These are phyloP conservation scores for Myotis lucifugus DNA, from an alignment of 2,113 vertebrate genomes.

Conservation along the genomic window DNA sequence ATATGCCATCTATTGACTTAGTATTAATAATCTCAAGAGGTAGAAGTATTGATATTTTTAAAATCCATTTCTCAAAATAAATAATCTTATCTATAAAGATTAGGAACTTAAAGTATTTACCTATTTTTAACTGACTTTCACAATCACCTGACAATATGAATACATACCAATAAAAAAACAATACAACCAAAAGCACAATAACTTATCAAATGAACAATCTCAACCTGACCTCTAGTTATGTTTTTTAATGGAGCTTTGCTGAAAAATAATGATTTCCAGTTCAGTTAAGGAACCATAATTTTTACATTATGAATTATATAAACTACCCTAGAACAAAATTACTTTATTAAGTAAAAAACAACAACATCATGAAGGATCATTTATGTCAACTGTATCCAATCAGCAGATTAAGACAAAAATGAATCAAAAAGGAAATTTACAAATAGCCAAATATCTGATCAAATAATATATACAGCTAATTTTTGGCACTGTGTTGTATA, in stretches of 20 bases:
- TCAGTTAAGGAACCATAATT: conserved; percentile 2
- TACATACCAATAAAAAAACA: conserved; percentile 49
- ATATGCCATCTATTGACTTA: neutral
- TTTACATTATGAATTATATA: conserved; percentile 48
- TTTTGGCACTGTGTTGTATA: neutral
- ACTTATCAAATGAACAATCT: conserved; percentile 45
- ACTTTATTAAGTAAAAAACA: conserved; percentile 40
- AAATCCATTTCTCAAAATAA: conserved; percentile 20
- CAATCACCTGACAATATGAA: neutral
- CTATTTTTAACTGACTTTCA: conserved; percentile 49
- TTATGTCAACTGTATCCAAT: conserved; percentile 46
- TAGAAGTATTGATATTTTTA: conserved; percentile 21
- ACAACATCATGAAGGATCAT: neutral
- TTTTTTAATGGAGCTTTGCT: conserved; percentile 36
- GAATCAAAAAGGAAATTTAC: neutral
- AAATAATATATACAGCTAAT: conserved; percentile 17
- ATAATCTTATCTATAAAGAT: conserved; percentile 33
- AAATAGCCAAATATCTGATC: conserved; percentile 1
- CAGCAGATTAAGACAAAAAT: conserved; percentile 46
- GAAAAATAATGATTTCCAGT: conserved; percentile 28
- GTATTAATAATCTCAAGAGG: conserved; percentile 16
- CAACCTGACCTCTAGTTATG: neutral
- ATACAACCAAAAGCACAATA: conserved; percentile 37
- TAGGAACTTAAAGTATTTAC: neutral
- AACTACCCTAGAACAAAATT: conserved; percentile 47